phyloP scores from a whole-genome alignment of 2,113 vertebrate species.

The Macaca nemestrina region DNA sequence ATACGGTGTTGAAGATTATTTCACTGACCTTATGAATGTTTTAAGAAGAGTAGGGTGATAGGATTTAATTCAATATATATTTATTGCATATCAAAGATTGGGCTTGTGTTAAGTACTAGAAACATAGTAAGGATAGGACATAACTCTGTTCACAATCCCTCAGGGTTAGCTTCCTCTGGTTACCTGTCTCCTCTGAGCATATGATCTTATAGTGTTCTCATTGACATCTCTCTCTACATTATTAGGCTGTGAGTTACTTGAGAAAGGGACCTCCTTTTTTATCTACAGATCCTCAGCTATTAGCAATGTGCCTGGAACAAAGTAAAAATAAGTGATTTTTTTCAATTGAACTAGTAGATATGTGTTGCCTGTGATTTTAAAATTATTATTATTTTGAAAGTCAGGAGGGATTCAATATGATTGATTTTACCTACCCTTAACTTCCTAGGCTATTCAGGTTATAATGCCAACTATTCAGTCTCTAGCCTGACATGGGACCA shows the following conservation, averaged over 20 bases:
- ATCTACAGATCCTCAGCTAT: neutral
- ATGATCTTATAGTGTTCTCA: neutral
- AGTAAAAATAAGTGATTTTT: slow-evolving; percentile 5
- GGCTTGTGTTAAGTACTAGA: neutral
- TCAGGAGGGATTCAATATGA: neutral
- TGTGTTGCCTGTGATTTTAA: neutral
- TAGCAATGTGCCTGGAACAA: neutral
- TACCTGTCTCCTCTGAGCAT: neutral
- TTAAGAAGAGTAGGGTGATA: neutral
- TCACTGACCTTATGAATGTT: neutral
- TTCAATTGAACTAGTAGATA: neutral
- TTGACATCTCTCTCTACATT: neutral
- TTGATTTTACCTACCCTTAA: neutral
- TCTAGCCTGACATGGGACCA: slow-evolving; percentile 13
- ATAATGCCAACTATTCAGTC: neutral
- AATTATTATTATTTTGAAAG: slow-evolving; percentile 40
- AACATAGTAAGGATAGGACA: neutral
- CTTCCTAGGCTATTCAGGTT: neutral
- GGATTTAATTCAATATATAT: neutral
- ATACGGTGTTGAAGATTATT: neutral
- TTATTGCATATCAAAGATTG: neutral
- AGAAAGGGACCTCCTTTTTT: neutral
- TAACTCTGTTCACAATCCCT: neutral
- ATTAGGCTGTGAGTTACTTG: neutral
- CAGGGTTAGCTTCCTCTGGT: neutral